These are phyloP conservation scores for Mugil cephalus DNA, from an alignment of 2,113 vertebrate species.

Conservation along the genomic window DNA sequence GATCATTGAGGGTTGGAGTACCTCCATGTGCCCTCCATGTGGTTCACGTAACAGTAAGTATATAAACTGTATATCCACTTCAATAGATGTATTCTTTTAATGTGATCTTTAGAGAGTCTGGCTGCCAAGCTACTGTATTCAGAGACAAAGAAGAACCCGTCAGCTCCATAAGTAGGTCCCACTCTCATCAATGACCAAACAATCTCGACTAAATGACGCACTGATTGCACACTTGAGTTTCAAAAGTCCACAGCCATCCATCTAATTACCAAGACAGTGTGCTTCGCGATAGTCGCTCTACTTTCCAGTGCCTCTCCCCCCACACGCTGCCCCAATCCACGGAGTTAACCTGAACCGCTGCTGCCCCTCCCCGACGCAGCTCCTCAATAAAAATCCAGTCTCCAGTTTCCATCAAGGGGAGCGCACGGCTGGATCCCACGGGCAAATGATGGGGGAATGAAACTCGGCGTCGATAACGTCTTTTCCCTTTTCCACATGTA, in stretches of 20 bases:
- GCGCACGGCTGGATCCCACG: constrained; percentile 18
- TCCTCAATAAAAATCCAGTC: constrained; percentile 53
- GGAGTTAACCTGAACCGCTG: constrained; percentile 39
- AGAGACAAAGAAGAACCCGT: neutral
- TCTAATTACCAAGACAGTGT: constrained; percentile 47
- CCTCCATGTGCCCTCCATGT: neutral
- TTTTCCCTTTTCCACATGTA: neutral
- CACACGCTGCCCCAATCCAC: constrained; percentile 27
- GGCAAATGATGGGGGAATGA: constrained; percentile 1
- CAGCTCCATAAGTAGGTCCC: neutral
- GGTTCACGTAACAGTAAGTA: no score
- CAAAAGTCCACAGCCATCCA: constrained; percentile 23
- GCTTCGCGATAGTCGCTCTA: constrained; percentile 22
- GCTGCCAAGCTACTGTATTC: neutral
- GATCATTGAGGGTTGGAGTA: constrained; percentile 23
- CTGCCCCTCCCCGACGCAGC: constrained; percentile 64
- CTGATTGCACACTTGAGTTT: constrained; percentile 16
- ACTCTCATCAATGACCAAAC: constrained; percentile 18
- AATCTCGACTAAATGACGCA: constrained; percentile 19
- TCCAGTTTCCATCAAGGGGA: constrained; percentile 36
- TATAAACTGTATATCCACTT: no score
- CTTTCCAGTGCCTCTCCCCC: constrained; percentile 18
- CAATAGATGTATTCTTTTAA: no score
- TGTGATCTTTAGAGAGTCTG: neutral
- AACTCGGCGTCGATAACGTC: neutral